Conservation (phyloP, 1,140 invertebrate genomes). For the Drosophila kurseongensis region DNA sequence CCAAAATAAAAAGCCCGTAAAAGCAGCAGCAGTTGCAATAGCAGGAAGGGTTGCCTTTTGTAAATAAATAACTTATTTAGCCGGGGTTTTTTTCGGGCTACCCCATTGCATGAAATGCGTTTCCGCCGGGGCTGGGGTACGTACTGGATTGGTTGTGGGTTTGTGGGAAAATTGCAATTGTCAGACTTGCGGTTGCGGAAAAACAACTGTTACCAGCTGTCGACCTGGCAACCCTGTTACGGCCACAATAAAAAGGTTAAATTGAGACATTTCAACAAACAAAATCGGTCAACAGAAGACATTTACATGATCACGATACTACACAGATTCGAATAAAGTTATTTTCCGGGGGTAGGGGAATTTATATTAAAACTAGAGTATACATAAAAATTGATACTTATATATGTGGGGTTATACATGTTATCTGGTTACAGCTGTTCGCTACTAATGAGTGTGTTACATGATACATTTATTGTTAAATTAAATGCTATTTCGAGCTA, state of each 20-base stretch:
- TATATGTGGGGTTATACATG: constrained; percentile 10
- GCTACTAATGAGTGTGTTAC: constrained; percentile 46
- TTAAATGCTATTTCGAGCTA: constrained; percentile 28
- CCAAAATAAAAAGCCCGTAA: constrained; percentile 27
- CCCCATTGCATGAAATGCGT: constrained; percentile 51
- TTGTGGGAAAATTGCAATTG: constrained; percentile 37
- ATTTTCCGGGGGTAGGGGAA: not conserved
- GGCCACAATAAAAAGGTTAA: constrained; percentile 26
- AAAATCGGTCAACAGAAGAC: constrained; percentile 43
- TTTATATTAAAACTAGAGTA: constrained; percentile 29
- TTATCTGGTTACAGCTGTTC: constrained; percentile 25
- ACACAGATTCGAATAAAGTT: constrained; percentile 11
- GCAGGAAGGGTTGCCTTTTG: constrained; percentile 58
- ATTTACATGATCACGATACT: constrained; percentile 43
- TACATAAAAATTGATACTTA: constrained; percentile 22
- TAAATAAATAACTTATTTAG: constrained; percentile 77
- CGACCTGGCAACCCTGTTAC: constrained; percentile 27
- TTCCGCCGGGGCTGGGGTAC: constrained; percentile 24
- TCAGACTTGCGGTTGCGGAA: constrained; percentile 41
- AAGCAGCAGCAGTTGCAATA: constrained; percentile 32
- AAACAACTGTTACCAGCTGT: constrained; percentile 49
- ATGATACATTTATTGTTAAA: constrained; percentile 15
- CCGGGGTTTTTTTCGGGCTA: constrained; percentile 45
- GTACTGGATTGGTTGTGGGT: constrained; percentile 11
- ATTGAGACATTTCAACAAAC: constrained; percentile 45